phyloP scores from a whole-genome alignment of 2,113 vertebrate species.

The Cathartes aura region DNA sequence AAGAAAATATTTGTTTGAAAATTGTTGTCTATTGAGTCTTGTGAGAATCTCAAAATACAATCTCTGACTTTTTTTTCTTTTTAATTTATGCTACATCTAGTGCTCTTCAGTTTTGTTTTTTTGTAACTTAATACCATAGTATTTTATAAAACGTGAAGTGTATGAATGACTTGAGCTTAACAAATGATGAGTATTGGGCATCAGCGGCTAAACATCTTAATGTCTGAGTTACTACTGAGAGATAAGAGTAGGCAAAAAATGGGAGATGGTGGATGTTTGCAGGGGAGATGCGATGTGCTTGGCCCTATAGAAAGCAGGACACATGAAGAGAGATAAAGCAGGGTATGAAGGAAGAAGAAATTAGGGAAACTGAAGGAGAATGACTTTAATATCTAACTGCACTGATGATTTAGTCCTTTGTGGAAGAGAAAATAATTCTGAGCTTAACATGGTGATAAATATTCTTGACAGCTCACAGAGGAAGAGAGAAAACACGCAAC shows the following conservation, averaged over 20 bases:
- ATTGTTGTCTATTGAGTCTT: background rate
- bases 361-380: background rate
- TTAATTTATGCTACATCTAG: background rate
- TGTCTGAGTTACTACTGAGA: background rate
- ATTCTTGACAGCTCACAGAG: background rate
- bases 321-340: background rate
- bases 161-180: background rate
- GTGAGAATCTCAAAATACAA: background rate
- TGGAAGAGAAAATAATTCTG: background rate
- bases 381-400: background rate
- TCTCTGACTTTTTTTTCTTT: background rate
- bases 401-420: background rate
- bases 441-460: background rate
- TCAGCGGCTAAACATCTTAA: background rate
- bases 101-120: background rate
- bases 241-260: background rate
- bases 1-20: background rate
- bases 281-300: background rate
- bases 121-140: background rate
- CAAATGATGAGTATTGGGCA: background rate
- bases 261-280: background rate
- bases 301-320: background rate
- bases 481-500: background rate
- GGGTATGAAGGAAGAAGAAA: background rate
- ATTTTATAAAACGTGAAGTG: background rate